Base-by-base conservation (phyloP, 2,797 vertebrate species). In the Ficedula albicollis region DNA sequence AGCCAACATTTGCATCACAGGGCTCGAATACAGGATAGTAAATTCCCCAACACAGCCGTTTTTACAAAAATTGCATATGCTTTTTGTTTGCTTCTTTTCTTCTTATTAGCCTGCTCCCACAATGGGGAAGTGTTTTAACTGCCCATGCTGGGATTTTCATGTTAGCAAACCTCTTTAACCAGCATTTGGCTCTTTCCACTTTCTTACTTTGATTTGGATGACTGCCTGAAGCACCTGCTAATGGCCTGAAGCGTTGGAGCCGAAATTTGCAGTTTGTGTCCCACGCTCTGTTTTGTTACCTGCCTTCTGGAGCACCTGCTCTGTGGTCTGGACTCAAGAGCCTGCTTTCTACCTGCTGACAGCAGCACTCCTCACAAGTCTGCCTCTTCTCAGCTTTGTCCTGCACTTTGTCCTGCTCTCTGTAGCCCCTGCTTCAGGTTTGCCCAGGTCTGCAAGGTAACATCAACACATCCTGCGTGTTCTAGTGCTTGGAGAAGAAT, bases 301-400 rank as follows among this genome's bases (percentile, higher is more conserved):
- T 97, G 94, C 95, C 96, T 96, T 97, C 91, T 96, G 95, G 96
- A 97, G 92, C 97, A 97, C 97, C 97, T 97, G 96, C 96, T 94
- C 80, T 34, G 7, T 17, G 75, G 82, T 92, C 89, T 93, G 91
- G 89, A 56, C 78, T 90, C 18, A 83, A 68, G 84, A 94, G 76
- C 86, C 87, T 89, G 69, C 64, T 90, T 77, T 55, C 58, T 83
- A 7, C 88, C 75, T 4, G 32, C 84, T 85, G 91, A 89, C 95
- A 87, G 76, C 90, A 95, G 79, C 58, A 8, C 64, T 86, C 56
- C 59, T 87, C 84, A 32, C 64, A 29, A 4, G 51, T 13, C 59
- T 5, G 13, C 22, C 41, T 87, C 55, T 75, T 46, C 74, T 52
- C 68, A 23, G 63, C 59, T 63, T 87, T 84, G 52, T 95, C 54